Base-by-base conservation (phyloP, 1,140 invertebrate species). In the Rhagoletis zephyria region DNA sequence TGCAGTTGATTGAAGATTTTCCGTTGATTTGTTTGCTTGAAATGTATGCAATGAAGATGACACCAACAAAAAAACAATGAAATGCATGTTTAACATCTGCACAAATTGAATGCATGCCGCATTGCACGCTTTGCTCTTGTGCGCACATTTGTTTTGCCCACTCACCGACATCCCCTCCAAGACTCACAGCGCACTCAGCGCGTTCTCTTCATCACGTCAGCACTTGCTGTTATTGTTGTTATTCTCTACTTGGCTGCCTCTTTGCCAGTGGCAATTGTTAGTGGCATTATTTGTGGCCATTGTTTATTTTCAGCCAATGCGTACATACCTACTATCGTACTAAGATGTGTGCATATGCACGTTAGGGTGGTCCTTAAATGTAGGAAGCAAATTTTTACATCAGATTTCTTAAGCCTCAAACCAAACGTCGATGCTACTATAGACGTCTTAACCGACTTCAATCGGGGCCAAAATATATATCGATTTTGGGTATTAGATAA, bases 1-100 rank as follows among this genome's bases (percentile, higher is more conserved):
- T 14, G 42, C 14, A 10, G 40, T 40, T 45, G 67, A 74, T n/a
- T 74, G 16, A 14, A 74, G 67, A 74, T 74, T 74, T 74, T 74
- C 40, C 42, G 14, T 10, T 42, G 42, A 74, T 48, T 74, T 74
- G 67, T n/a, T 74, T 48, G 5, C 67, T 16, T 40, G 3, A 74
- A 74, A 42, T 42, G 4, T 10, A 56, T 5, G 51, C 51, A 56
- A 56, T 56, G 10, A 42, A 16, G 6, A 12, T 16, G 40, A 48
- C 14, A 16, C 45, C 4, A 74, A 45, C 42, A 74, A 48, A 7
- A 6, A 48, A 10, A 74, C 45, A 12, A 63, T 42, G 9, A 3
- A 74, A 48, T 74, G 42, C 67, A 74, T 10, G 10, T 56, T 56
- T 56, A 56, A 10, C 51, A 56, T 56, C 51, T 1, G 2, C 51